Percentiles rank a stretch among this genome's conserved stretches.
phyloP scores from a whole-genome alignment of 2,888 invertebrate species.

The Ophioninae sp. region DNA sequence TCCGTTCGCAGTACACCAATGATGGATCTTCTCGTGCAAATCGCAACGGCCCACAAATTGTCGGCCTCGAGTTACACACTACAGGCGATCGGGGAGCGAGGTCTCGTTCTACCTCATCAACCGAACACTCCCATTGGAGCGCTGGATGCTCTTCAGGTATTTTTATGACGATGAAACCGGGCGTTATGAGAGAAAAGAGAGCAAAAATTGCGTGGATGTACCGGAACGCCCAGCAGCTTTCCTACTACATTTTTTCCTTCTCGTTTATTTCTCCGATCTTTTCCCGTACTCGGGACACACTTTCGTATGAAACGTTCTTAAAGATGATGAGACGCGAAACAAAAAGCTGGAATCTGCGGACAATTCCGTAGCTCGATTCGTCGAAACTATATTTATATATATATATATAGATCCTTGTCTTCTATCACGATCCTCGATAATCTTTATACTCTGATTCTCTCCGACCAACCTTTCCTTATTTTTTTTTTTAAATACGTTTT shows the following conservation, averaged over 20 bases:
- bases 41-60: conserved; percentile 86
- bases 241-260: conserved; percentile 30
- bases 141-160: conserved; percentile 82
- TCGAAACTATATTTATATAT: conserved; percentile 42
- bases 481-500: conserved; percentile 6
- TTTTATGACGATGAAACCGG: conserved; percentile 58
- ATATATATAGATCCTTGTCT: conserved; percentile 21
- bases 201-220: conserved; percentile 29
- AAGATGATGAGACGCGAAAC: conserved; percentile 30
- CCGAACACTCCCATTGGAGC: conserved; percentile 88
- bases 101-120: conserved; percentile 86
- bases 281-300: not conserved
- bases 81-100: conserved; percentile 85
- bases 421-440: conserved; percentile 32
- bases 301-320: conserved; percentile 28
- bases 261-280: conserved; percentile 23
- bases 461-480: not conserved
- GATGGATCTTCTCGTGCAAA: conserved; percentile 89
- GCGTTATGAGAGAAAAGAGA: conserved; percentile 30
- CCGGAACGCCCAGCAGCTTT: conserved; percentile 46
- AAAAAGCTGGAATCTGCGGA: conserved; percentile 36
- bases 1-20: conserved; percentile 85
- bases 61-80: conserved; percentile 86
- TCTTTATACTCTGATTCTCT: conserved; percentile 9
- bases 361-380: conserved; percentile 42